phyloP scores from a whole-genome alignment of 2,888 invertebrate species.

The Phrixothrix hirtus region DNA sequence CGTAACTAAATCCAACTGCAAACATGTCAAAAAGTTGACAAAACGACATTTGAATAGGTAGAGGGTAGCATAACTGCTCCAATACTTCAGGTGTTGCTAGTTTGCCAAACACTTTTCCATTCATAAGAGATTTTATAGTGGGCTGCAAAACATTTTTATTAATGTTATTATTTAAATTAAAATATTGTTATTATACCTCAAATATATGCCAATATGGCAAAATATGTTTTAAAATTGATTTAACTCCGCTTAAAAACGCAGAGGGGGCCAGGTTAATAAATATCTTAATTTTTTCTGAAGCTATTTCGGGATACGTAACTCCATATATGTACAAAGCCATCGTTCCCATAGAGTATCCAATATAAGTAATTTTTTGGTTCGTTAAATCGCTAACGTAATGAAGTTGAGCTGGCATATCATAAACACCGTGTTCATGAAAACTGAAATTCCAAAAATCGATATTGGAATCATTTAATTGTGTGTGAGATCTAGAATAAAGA shows the following conservation, averaged over 20 bases:
- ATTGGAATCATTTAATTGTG: slow-evolving; percentile 9
- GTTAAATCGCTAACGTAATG: slow-evolving; percentile 21
- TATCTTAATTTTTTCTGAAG: slow-evolving; percentile 16
- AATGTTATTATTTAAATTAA: not conserved
- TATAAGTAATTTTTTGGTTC: slow-evolving; percentile 24
- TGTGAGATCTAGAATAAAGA: slow-evolving; percentile 25
- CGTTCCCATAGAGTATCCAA: slow-evolving; percentile 33
- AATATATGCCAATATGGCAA: slow-evolving; percentile 8
- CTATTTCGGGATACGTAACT: slow-evolving; percentile 22
- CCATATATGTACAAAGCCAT: slow-evolving; percentile 27
- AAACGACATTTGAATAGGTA: slow-evolving; percentile 14
- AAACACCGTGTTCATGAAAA: slow-evolving; percentile 31
- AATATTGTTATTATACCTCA: slow-evolving; percentile 10
- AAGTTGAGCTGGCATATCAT: slow-evolving; percentile 27
- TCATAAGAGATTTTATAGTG: slow-evolving; percentile 2
- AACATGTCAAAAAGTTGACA: slow-evolving; percentile 16
- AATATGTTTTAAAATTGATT: not conserved
- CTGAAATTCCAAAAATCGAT: slow-evolving; percentile 30
- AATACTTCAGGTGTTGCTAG: not conserved
- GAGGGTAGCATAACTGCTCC: slow-evolving; percentile 10
- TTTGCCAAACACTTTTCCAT: slow-evolving; percentile 14
- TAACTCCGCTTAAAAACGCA: slow-evolving; percentile 7
- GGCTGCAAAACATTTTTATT: slow-evolving; percentile 15
- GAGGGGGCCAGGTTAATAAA: slow-evolving; percentile 30
- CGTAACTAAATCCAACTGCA: slow-evolving; percentile 13